Percentiles rank a stretch among this genome's conserved stretches.
These are phyloP conservation scores for Calidris pugnax DNA, from an alignment of 2,113 vertebrate species.

Conservation along the genomic window DNA sequence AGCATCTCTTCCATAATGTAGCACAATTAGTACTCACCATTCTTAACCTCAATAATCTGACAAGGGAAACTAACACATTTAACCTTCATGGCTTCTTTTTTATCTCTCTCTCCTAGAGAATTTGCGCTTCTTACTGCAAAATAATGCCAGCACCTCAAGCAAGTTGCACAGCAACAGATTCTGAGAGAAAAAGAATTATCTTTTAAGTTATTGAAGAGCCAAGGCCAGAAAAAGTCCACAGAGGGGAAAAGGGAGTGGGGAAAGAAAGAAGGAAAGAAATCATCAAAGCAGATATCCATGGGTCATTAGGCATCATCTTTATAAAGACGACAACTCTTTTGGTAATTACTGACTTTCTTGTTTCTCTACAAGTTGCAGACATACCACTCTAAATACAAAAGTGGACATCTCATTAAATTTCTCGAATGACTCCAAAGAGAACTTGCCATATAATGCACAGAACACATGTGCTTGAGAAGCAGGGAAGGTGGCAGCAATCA, in stretches of 20 bases:
- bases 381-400: not conserved
- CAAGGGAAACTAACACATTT: not conserved
- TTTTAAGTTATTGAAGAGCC: not conserved
- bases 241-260: rapidly evolving
- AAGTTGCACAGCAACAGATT: not conserved
- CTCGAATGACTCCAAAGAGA: not conserved
- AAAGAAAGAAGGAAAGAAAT: not conserved
- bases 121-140: not conserved
- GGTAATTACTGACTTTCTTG: not conserved
- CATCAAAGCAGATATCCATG: not conserved
- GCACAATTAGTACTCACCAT: not conserved
- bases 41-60: not conserved
- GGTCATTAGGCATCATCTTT: not conserved
- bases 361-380: not conserved
- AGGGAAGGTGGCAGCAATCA: not conserved
- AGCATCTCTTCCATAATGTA: not conserved
- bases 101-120: not conserved
- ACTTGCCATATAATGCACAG: not conserved
- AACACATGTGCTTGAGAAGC: not conserved
- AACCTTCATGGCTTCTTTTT: not conserved
- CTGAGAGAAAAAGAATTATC: not conserved
- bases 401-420: not conserved
- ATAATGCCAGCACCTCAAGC: not conserved
- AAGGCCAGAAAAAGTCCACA: not conserved
- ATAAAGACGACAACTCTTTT: not conserved